phyloP scores from a whole-genome alignment of 2,797 vertebrate species.

The Gallirallus australis region DNA sequence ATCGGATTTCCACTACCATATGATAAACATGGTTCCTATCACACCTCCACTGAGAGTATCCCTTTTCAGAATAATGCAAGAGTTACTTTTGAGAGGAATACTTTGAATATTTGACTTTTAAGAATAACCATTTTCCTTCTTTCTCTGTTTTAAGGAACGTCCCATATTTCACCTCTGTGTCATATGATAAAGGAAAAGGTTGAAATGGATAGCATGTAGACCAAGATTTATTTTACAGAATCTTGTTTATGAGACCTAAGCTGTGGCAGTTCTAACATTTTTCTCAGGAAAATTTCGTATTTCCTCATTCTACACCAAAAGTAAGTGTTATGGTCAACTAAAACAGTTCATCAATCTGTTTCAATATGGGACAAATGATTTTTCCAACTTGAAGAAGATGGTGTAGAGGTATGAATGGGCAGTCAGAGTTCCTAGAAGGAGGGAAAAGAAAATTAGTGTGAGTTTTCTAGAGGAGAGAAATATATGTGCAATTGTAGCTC shows the following conservation, averaged over 20 bases:
- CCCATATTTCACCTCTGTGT: not conserved
- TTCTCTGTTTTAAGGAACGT: not conserved
- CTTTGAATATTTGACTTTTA: not conserved
- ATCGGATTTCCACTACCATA: not conserved
- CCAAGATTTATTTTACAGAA: not conserved
- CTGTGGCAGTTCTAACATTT: not conserved
- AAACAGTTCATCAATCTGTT: not conserved
- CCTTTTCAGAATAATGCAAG: not conserved
- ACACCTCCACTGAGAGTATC: not conserved
- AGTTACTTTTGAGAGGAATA: not conserved
- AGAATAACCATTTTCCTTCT: not conserved
- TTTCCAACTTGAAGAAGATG: not conserved
- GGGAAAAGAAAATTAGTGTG: not conserved
- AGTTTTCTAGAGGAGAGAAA: not conserved
- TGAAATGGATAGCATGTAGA: not conserved
- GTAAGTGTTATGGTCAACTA: not conserved
- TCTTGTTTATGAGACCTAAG: not conserved
- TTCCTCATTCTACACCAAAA: not conserved
- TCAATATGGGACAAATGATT: not conserved
- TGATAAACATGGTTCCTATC: not conserved
- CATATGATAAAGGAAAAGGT: not conserved
- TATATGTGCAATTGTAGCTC: accelerated
- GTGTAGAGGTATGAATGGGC: not conserved
- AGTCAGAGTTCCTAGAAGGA: not conserved
- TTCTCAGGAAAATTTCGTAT: not conserved